phyloP scores from a whole-genome alignment of 2,797 vertebrate genomes.

The Lagodon rhomboides region DNA sequence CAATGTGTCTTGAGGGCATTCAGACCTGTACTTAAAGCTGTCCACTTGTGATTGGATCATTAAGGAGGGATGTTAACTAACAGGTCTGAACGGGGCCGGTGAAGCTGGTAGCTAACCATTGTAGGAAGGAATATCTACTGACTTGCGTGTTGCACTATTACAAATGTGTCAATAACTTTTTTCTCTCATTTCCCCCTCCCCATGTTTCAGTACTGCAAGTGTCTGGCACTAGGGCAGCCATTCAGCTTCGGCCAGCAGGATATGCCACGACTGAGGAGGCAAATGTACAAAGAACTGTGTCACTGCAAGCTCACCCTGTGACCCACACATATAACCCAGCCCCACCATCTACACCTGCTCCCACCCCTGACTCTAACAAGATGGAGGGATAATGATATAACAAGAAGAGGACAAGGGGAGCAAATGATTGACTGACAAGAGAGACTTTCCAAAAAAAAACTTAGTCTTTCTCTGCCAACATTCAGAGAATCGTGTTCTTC shows the following conservation, averaged over 20 bases:
- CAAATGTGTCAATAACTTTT: neutral
- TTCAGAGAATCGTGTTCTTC: constrained; percentile 56
- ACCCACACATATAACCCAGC: constrained; percentile 56
- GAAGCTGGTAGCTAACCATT: neutral
- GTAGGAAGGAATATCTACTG: neutral
- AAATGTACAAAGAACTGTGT: constrained; percentile 98
- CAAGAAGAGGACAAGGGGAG: constrained; percentile 48
- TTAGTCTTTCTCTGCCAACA: constrained; percentile 54
- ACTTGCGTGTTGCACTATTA: neutral
- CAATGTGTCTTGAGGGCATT: no score
- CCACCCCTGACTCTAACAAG: constrained; percentile 18
- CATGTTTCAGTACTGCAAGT: constrained; percentile 92
- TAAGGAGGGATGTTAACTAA: no score
- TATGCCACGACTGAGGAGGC: constrained; percentile 94
- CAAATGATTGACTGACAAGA: constrained; percentile 48
- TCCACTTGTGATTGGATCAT: no score
- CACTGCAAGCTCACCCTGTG: constrained; percentile 94
- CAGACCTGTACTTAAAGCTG: no score
- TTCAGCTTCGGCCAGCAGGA: constrained; percentile 95
- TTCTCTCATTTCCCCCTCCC: neutral
- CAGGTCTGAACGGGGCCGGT: no score
- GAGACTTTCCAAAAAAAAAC: constrained; percentile 50
- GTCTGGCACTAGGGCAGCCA: constrained; percentile 91
- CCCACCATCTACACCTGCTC: constrained; percentile 22
- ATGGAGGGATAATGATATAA: constrained; percentile 50